Base-by-base conservation (phyloP, 2,888 invertebrate species). In the Mycalesis mineus region DNA sequence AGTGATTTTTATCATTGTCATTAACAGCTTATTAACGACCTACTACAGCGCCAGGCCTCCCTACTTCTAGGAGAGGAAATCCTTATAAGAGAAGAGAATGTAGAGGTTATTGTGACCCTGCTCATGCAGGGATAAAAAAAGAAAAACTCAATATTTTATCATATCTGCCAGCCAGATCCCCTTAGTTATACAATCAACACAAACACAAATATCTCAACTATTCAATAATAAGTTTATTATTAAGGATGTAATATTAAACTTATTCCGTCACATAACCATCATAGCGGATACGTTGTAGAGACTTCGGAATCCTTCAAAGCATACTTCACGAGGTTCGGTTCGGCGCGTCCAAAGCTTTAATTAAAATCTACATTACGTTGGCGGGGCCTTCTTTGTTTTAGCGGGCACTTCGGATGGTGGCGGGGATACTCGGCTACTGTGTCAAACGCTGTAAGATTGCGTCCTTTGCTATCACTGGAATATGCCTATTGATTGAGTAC, bases 271-370 rank as follows among this genome's bases (percentile, higher is more conserved):
- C 36, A 22, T 39, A 11, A 4, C 50, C 37, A 29, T 39, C 50
- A 17, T 28, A 17, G 7, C 39, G 29, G 50, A 49, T 49, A 50
- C 29, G 55, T 57, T 55, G 40, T 50, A 55, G 55, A 61, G 59
- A 61, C 54, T 59, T 29, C 54, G 60, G 55, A 60, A 62, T 61
- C 55, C 55, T 59, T 49, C 61, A 65, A 66, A 66, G 65, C 66
- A 68, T 66, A 65, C 64, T 65, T 62, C 42, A 50, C 58, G 52
- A 37, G 55, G 56, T 55, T 54, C 65, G 54, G 61, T 61, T 60
- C 58, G 60, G 54, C 56, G 61, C 48, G 64, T 60, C 69, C 71
- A 72, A 68, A 70, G 71, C 66, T 70, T 72, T 69, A 72, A 72
- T 71, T 71, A 69, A 71, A 70, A 63, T 55, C 61, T 57, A 60